Evolutionary conservation across 2,888 invertebrate species (phyloP).

Genomic region (Melieria crassipennis): DNA sequence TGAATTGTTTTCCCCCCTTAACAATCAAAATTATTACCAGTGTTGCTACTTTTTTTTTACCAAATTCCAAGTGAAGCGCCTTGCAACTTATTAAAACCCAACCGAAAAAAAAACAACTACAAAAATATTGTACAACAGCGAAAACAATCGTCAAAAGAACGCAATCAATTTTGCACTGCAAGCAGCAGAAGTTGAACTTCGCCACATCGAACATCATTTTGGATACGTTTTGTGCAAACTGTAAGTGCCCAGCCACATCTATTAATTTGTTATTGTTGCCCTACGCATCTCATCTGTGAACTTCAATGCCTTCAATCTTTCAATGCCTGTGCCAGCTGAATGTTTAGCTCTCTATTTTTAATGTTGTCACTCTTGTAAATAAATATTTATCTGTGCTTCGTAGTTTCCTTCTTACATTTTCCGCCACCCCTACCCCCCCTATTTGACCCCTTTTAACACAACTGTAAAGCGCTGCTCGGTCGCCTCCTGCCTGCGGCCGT

Average conservation of each 20-base stretch:
- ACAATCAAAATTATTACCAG: slow-evolving; percentile 23
- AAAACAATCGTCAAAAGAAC: background rate
- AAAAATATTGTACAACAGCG: background rate
- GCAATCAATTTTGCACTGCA: background rate
- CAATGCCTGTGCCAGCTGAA: too few relatives aligned
- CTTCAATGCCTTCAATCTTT: too few relatives aligned
- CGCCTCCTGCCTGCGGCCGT: too few relatives aligned
- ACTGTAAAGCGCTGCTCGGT: too few relatives aligned
- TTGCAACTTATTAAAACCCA: background rate
- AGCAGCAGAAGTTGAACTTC: background rate
- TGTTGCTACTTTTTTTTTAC: slow-evolving; percentile 17
- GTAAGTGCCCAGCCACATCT: slow-evolving; percentile 9
- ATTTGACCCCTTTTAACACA: too few relatives aligned
- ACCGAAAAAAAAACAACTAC: background rate
- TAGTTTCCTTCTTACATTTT: too few relatives aligned
- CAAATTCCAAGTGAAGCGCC: slow-evolving; percentile 22
- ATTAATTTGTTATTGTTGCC: too few relatives aligned
- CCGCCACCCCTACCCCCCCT: too few relatives aligned
- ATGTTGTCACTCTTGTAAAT: too few relatives aligned
- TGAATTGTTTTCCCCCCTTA: background rate
- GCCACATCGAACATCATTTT: background rate
- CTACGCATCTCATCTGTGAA: too few relatives aligned
- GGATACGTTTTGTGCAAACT: slow-evolving; percentile 21
- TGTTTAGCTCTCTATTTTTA: too few relatives aligned
- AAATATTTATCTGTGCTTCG: too few relatives aligned